These are phyloP conservation scores for Eretmochelys imbricata DNA, from an alignment of 2,113 vertebrate genomes.

Conservation along the genomic window DNA sequence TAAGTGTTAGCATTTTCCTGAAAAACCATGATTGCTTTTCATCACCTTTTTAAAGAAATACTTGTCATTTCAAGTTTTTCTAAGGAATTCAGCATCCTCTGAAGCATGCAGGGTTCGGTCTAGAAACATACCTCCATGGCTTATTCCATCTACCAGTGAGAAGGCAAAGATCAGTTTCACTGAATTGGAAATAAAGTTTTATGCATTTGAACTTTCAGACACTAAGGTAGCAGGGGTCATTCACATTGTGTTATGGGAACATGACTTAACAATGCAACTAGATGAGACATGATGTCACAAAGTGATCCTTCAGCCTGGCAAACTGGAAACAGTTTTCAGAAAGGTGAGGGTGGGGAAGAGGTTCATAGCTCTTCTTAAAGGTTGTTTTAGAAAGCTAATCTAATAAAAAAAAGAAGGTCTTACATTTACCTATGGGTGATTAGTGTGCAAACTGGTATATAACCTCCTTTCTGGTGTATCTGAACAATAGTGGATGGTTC, in stretches of 20 bases:
- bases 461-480: not conserved
- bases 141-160: not conserved
- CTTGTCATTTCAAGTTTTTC: constrained; percentile 26
- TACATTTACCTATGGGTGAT: not conserved
- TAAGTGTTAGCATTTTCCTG: constrained; percentile 38
- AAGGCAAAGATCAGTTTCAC: not conserved
- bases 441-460: not conserved
- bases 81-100: constrained; percentile 3
- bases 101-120: not conserved
- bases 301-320: not conserved
- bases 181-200: not conserved
- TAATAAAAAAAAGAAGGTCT: not conserved
- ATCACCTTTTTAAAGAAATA: constrained; percentile 22
- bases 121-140: not conserved
- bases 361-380: not conserved
- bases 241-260: not conserved
- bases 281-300: not conserved
- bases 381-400: not conserved
- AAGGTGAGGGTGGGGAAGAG: not conserved
- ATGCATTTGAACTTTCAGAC: not conserved
- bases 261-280: not conserved
- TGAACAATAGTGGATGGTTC: not conserved
- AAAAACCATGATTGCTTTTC: constrained; percentile 44
- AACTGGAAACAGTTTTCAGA: not conserved
- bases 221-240: not conserved